Evolutionary conservation across 2,888 invertebrate genomes (phyloP).

Genomic region (Meteorus colon): DNA sequence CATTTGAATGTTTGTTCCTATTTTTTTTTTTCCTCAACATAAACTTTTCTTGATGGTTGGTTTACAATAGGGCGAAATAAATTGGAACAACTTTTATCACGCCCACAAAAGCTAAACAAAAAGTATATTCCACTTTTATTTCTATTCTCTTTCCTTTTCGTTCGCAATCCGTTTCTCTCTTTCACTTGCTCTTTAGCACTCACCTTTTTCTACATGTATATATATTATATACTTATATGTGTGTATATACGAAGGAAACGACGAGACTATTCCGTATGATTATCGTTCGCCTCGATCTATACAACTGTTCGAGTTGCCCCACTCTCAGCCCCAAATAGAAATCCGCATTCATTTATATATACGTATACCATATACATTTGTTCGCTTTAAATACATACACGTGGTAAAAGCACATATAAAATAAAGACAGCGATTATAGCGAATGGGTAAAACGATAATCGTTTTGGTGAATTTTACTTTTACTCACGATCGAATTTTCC

Average conservation of each 20-base stretch:
- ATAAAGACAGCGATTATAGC: constrained; percentile 29
- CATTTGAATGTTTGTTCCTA: constrained; percentile 8
- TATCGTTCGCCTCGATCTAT: constrained; percentile 31
- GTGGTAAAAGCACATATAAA: constrained; percentile 18
- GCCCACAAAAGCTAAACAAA: constrained; percentile 16
- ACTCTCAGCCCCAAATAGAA: constrained; percentile 34
- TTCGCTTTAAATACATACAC: constrained; percentile 6
- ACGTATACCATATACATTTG: neutral
- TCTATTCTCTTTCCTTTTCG: constrained; percentile 41
- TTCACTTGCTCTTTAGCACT: constrained; percentile 15
- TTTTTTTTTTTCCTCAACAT: neutral
- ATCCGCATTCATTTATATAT: constrained; percentile 19
- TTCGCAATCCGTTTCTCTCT: neutral
- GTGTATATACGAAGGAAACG: constrained; percentile 1
- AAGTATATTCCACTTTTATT: constrained; percentile 45
- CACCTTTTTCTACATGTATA: neutral
- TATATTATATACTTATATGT: neutral
- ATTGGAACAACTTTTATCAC: constrained; percentile 38
- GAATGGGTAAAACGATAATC: constrained; percentile 30
- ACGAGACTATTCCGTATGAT: constrained; percentile 30
- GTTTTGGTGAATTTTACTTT: neutral
- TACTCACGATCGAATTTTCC: neutral
- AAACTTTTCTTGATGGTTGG: constrained; percentile 16
- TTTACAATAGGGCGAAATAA: constrained; percentile 21
- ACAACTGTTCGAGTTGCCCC: constrained; percentile 29